Conservation (phyloP, 1,140 invertebrate species). For the Aricia agestis region DNA sequence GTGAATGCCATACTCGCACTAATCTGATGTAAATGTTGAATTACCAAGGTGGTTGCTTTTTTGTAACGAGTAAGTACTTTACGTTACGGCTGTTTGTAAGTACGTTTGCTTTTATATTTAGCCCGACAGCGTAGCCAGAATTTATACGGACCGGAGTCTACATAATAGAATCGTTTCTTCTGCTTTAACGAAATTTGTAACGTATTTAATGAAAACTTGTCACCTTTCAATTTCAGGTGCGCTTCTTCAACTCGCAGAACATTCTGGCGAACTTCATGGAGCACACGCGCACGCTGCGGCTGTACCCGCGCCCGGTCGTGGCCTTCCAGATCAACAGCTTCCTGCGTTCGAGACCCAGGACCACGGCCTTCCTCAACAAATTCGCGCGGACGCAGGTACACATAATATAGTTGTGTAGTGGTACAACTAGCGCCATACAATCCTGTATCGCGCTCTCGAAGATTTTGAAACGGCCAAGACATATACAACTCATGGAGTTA, state of each 20-base stretch:
- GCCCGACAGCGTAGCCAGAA: too few relatives aligned
- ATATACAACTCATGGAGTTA: too few relatives aligned
- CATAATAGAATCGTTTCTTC: too few relatives aligned
- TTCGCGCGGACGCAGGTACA: constrained; percentile 92
- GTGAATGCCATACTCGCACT: not conserved
- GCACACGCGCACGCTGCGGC: constrained; percentile 95
- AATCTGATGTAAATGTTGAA: too few relatives aligned
- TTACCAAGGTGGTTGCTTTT: too few relatives aligned
- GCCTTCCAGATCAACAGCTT: constrained; percentile 99
- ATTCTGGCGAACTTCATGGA: constrained; percentile 98
- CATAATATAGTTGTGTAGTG: not conserved
- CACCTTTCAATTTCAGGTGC: constrained; percentile 77
- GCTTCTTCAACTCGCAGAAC: constrained; percentile 99
- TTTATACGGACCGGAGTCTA: too few relatives aligned
- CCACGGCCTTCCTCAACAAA: constrained; percentile 91
- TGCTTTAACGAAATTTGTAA: too few relatives aligned
- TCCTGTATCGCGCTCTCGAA: too few relatives aligned
- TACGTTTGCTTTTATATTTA: too few relatives aligned
- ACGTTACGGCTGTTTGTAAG: not conserved
- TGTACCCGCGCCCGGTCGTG: constrained; percentile 98
- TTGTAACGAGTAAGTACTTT: not conserved
- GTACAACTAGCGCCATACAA: too few relatives aligned
- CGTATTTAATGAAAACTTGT: too few relatives aligned
- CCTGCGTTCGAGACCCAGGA: constrained; percentile 91
- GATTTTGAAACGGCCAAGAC: too few relatives aligned